phyloP scores from a whole-genome alignment of 2,888 invertebrate genomes.

The Ichneumon xanthorius region DNA sequence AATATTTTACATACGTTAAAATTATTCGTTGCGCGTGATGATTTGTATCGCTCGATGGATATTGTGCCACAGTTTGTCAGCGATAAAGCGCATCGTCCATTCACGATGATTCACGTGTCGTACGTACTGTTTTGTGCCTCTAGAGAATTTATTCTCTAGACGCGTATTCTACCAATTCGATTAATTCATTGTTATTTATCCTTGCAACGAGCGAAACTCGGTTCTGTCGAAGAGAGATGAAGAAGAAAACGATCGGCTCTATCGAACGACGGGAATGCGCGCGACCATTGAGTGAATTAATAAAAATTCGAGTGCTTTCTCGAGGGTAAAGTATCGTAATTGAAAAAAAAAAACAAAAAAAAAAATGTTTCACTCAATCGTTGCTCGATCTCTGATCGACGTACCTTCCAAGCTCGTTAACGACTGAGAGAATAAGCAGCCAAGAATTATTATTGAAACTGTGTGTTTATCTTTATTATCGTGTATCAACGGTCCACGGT shows the following conservation, averaged over 20 bases:
- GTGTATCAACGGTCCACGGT: constrained; percentile 10
- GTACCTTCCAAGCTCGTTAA: constrained; percentile 22
- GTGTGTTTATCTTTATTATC: constrained; percentile 23
- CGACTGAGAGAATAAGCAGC: constrained; percentile 41
- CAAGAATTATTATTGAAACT: constrained; percentile 39
- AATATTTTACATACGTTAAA: constrained; percentile 75
- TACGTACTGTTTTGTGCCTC: constrained; percentile 35
- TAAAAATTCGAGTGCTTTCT: background rate
- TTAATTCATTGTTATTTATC: background rate
- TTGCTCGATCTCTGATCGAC: constrained; percentile 15
- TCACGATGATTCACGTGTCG: constrained; percentile 22
- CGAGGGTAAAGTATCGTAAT: background rate
- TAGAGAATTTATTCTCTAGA: constrained; percentile 8
- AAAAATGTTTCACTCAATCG: background rate
- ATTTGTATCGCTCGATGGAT: constrained; percentile 41
- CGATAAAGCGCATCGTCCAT: constrained; percentile 28
- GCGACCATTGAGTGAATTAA: background rate
- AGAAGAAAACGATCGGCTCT: constrained; percentile 5
- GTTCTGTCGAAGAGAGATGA: background rate
- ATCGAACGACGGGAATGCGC: background rate
- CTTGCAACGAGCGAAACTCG: constrained; percentile 12
- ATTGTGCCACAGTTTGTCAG: constrained; percentile 21
- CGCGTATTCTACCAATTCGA: constrained; percentile 1
- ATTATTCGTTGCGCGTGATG: constrained; percentile 59
- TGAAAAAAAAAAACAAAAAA: background rate